Evolutionary conservation across 2,113 vertebrate genomes (phyloP), one percentile per base, ranked within the genome.

Genomic region (Dinomys branickii): DNA sequence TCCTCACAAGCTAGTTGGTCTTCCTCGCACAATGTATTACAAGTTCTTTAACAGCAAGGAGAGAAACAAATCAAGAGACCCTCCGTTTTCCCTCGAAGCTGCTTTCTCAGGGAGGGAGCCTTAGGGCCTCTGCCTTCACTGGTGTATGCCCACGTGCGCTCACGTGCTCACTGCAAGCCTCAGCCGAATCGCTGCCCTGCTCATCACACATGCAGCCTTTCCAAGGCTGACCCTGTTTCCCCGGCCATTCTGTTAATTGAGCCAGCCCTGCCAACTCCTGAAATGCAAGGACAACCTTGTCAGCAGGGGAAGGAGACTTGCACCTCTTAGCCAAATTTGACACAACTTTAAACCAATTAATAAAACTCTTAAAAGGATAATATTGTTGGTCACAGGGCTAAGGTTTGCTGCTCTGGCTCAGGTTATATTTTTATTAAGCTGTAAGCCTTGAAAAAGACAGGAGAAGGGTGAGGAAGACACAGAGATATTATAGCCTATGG

Each of bases 371-470:
- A 97, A 97, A 98, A 98, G 97, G 98, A 98, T 97, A 97, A 97
- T 97, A 97, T 90, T 97, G 94, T 85, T 93, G 97, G 95, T 95
- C 97, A 96, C 98, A 98, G 96, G 69, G 96, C 38, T 95, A 77
- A 94, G 7, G 86, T 97, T 98, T 97, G 97, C 97, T 97, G 87
- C 33, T 96, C 95, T 96, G 1, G 9, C 97, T 97, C 0, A 2
- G 94, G 97, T 86, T 97, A 41, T 63, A 95, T 98, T 99, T 99
- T 98, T 98, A 98, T 98, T 98, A 98, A 98, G 98, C 98, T 93
- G 84, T 98, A 98, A 98, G 96, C 98, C 33, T 61, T 96, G 84
- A 84, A 78, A 65, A 78, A 59, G 26, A 86, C 41, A 88, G 63
- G 65, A 19, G 54, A 90, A 82, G 90, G 98, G 98, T 33, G 2